Percentiles rank a stretch among this genome's conserved stretches.
Evolutionary conservation across 2,888 invertebrate genomes (phyloP).

Genomic region (Idaea aversata): DNA sequence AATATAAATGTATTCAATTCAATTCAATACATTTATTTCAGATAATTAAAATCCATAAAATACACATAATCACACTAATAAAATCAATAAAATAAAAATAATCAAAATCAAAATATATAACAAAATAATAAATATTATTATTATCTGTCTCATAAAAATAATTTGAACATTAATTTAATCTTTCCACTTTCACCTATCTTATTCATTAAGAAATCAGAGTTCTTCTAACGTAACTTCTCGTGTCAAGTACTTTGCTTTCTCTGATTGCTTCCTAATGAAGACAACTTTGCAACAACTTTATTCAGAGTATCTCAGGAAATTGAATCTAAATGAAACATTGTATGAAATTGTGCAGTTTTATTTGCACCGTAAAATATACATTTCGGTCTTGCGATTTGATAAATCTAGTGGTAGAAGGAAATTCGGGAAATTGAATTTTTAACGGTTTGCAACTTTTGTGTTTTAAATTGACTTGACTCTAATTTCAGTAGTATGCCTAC

Average conservation of each 20-base stretch:
- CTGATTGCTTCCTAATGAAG: conserved; percentile 1
- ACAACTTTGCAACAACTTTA: neutral
- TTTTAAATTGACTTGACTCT: too few relatives aligned
- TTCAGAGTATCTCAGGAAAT: neutral
- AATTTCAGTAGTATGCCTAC: too few relatives aligned
- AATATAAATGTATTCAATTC: too few relatives aligned
- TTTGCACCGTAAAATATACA: neutral
- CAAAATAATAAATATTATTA: too few relatives aligned
- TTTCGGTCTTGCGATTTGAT: neutral
- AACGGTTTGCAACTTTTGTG: neutral
- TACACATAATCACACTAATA: too few relatives aligned
- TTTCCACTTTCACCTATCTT: neutral
- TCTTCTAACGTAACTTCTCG: neutral
- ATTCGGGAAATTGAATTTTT: neutral
- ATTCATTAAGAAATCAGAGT: neutral
- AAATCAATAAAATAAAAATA: too few relatives aligned
- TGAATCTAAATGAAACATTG: conserved; percentile 5
- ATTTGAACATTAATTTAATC: too few relatives aligned
- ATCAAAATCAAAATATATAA: too few relatives aligned
- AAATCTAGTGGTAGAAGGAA: neutral
- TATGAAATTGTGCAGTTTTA: conserved; percentile 2
- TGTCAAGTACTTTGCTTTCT: neutral
- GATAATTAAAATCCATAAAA: too few relatives aligned
- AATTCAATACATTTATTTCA: too few relatives aligned
- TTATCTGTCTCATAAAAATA: too few relatives aligned